These are phyloP conservation scores for Perithous albicinctus DNA, from an alignment of 2,888 invertebrate genomes.

Conservation along the genomic window DNA sequence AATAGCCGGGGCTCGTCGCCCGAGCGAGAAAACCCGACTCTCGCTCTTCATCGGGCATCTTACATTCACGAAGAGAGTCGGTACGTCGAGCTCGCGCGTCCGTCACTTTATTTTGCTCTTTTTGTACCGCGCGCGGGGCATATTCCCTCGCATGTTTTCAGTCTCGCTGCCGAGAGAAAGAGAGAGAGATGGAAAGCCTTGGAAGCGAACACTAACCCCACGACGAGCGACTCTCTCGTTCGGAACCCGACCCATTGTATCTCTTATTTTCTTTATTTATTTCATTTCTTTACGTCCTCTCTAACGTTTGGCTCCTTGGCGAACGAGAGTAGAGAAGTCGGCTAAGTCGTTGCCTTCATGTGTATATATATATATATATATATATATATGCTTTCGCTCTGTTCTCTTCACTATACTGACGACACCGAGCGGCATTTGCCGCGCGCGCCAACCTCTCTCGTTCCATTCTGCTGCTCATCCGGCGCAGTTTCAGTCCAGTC, in stretches of 20 bases:
- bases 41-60: constrained; percentile 47
- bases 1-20: constrained; percentile 41
- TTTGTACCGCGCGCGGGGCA: constrained; percentile 40
- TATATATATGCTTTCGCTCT: constrained; percentile 25
- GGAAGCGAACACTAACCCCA: constrained; percentile 74
- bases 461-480: constrained; percentile 4
- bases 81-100: constrained; percentile 44
- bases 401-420: constrained; percentile 4
- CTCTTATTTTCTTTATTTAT: constrained; percentile 54
- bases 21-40: constrained; percentile 35
- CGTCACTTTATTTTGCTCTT: constrained; percentile 38
- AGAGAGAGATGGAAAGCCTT: constrained; percentile 69
- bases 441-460: constrained; percentile 14
- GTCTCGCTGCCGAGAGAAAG: constrained; percentile 23
- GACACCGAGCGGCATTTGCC: constrained; percentile 9
- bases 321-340: constrained; percentile 43
- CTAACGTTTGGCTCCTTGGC: constrained; percentile 48
- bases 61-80: constrained; percentile 60
- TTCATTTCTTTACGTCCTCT: constrained; percentile 34
- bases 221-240: constrained; percentile 27
- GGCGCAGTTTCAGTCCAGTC: constrained; percentile 18
- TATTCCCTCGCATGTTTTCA: constrained; percentile 55
- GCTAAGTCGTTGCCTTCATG: constrained; percentile 42
- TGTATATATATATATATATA: no score
- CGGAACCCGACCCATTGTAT: constrained; percentile 64